Base-by-base conservation (phyloP, 30 jellyfish, hydroid and myxozoan genomes). In the Rhopilema esculentum region DNA sequence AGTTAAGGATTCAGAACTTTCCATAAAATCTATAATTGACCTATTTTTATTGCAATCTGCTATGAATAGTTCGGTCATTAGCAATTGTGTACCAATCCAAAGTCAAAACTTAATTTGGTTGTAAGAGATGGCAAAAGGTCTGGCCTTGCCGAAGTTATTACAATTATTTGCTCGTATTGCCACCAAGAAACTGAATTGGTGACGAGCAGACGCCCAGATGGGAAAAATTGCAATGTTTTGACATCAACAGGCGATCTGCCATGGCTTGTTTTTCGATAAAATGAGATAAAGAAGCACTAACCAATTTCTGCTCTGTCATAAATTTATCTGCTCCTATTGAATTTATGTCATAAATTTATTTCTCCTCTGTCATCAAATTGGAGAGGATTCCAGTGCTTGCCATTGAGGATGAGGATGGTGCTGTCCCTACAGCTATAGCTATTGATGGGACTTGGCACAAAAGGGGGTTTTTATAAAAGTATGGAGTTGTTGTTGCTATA, bases 371-470 rank as follows among this genome's bases (percentile, higher is more conserved):
- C 16, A 66, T 66, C 24, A 24, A 12, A 16, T 22, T 66, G 77
- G 26, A 66, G 77, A 9, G 8, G 23, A 66, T 12, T 16, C 77
- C 77, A 8, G 77, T 12, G 16, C 25, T 22, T 9, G 26, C 16
- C 26, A 24, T 12, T 9, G 25, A 66, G 23, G 77, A 66, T 66
- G 26, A 66, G 23, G 77, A 66, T 66, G 77, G 77, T 66, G 77
- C 77, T 66, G 26, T 66, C 26, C 77, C 77, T 66, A 22, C 26
- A 66, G 77, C 77, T 66, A 22, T 66, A 16, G 23, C 25, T 9
- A 66, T 66, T 66, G 77, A 66, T 66, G 77, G 77, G 26, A 66
- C 77, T 22, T 66, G 77, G 77, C 77, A 66, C 25, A 66, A 66
- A 66, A 66, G 77, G 23, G 77, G 77, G 23, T 66, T 9, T 66